Evolutionary conservation across 2,888 invertebrate genomes (phyloP), one percentile per base, ranked within the genome.

Genomic region (Drosophila rellima): DNA sequence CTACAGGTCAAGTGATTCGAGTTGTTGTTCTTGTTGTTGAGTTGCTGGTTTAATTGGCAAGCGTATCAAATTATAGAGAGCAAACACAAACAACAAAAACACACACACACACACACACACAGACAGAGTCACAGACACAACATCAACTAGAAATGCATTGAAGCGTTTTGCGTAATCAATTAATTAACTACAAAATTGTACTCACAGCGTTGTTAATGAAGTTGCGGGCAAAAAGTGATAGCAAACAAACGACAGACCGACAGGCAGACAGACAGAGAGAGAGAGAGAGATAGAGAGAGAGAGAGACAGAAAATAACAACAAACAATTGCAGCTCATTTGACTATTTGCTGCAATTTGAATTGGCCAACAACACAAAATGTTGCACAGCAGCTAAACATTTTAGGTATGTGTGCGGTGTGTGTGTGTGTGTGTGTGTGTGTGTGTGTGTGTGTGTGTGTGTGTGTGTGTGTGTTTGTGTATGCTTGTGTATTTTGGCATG

Each of bases 141-240:
- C 56, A 56, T 17, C 54, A 65, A 63, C 64, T 68, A 39, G 59
- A 64, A 54, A 35, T 85, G 80, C 82, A 83, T 66, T 79, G 67
- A 66, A 77, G 80, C 82, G 74, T 76, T 74, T 80, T 69, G 60
- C 69, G 86, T 73, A 85, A 88, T 84, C 86, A 84, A 84, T 84
- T 84, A 85, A 84, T 84, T 85, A 82, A 84, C 68, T 74, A 73
- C 74, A 72, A 77, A 79, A 77, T 74, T 73, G 72, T 79, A 73
- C 69, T n/a, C n/a, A 37, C 57, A 60, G 63, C 61, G 63, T 61
- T 65, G 64, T 74, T 82, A 84, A 84, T 88, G 77, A 85, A 82
- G 82, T 85, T 88, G 85, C 56, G 74, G 78, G 20, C 55, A 67
- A 39, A 61, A 57, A 74, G 67, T 68, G 51, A 73, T 64, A 51